Evolutionary conservation across 2,113 vertebrate genomes (phyloP).

Genomic region (Zingel zingel): DNA sequence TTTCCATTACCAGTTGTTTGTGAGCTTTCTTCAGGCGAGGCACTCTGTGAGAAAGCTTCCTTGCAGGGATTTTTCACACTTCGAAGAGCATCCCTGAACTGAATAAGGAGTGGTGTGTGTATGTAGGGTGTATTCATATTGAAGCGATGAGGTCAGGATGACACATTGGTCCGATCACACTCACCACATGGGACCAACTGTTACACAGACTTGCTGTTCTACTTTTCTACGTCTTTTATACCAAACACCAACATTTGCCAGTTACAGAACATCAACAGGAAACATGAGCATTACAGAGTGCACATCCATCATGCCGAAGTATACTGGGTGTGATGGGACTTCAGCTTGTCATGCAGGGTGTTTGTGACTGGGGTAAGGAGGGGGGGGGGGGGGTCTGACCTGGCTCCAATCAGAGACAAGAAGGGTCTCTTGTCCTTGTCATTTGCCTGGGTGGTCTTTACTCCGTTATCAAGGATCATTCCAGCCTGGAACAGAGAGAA

Average conservation of each 20-base stretch:
- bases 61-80: background rate
- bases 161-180: slow-evolving; percentile 7
- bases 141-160: slow-evolving; percentile 21
- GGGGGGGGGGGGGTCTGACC: slow-evolving; percentile 80
- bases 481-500: slow-evolving; percentile 87
- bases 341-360: background rate
- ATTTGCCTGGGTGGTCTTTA: slow-evolving; percentile 94
- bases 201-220: background rate
- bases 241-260: background rate
- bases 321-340: slow-evolving; percentile 20
- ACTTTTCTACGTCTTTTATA: background rate
- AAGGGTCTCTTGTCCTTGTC: slow-evolving; percentile 96
- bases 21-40: background rate
- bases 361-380: background rate
- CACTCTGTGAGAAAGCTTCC: background rate
- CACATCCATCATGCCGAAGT: slow-evolving; percentile 1
- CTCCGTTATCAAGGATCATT: slow-evolving; percentile 97
- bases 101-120: background rate
- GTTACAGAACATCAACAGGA: slow-evolving; percentile 14
- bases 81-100: background rate
- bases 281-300: background rate
- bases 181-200: background rate
- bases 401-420: slow-evolving; percentile 92
- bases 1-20: slow-evolving; percentile 1
- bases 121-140: background rate